Conservation (phyloP, 2,888 invertebrate genomes). For the Hoplodrina ambigua region DNA sequence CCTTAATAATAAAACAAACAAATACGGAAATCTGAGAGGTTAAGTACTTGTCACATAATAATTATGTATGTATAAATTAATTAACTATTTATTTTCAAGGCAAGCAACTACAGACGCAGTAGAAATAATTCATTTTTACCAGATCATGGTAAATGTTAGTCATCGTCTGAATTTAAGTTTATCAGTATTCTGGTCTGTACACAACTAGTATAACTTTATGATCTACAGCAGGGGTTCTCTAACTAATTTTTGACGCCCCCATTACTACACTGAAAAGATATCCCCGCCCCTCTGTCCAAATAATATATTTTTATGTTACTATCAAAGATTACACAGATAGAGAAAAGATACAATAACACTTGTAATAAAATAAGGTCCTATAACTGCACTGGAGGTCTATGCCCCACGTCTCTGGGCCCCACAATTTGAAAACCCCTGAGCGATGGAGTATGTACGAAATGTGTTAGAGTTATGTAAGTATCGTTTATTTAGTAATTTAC, state of each 20-base stretch:
- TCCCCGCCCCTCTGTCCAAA: too few species aligned
- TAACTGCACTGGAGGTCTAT: too few species aligned
- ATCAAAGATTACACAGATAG: too few species aligned
- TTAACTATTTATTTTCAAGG: conserved; percentile 55
- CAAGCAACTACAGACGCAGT: conserved; percentile 38
- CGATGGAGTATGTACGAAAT: conserved; percentile 16
- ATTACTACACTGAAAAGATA: too few species aligned
- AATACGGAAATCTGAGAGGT: conserved; percentile 60
- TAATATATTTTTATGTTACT: too few species aligned
- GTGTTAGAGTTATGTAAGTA: conserved; percentile 31
- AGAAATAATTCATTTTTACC: conserved; percentile 42
- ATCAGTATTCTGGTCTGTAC: conserved; percentile 20
- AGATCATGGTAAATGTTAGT: conserved; percentile 25
- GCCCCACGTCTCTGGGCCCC: too few species aligned
- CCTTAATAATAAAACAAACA: conserved; percentile 37
- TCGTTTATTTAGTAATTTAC: conserved; percentile 43
- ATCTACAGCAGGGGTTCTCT: background rate
- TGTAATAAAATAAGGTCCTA: too few species aligned
- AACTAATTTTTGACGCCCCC: too few species aligned
- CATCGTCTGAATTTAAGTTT: conserved; percentile 7
- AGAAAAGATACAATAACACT: too few species aligned
- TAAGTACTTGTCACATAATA: conserved; percentile 44
- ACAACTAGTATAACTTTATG: conserved; percentile 21
- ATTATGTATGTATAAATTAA: conserved; percentile 46
- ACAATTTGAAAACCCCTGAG: background rate